Conservation (phyloP, 2,888 invertebrate genomes). For the Caprella mutica region DNA sequence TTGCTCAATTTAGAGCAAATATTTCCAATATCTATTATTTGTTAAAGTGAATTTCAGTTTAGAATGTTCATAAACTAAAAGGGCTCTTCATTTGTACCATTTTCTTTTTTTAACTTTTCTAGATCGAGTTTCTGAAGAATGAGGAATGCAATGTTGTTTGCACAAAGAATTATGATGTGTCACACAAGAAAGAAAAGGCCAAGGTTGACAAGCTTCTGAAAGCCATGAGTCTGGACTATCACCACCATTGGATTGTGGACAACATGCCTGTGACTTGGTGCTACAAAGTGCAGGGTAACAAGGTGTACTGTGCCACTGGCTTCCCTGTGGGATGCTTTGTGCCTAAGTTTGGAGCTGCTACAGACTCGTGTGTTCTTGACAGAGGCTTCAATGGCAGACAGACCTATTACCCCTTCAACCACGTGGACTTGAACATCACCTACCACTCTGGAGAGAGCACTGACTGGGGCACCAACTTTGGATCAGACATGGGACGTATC, state of each 20-base stretch:
- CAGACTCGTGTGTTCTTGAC: constrained; percentile 44
- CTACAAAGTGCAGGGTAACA: constrained; percentile 46
- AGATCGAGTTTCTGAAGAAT: constrained; percentile 50
- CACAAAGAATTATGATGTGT: constrained; percentile 57
- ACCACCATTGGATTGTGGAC: constrained; percentile 97
- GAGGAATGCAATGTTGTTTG: constrained; percentile 46
- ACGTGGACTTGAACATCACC: constrained; percentile 82
- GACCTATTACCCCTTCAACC: constrained; percentile 88
- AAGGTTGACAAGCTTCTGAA: constrained; percentile 72
- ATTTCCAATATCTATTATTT: background rate
- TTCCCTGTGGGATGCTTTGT: constrained; percentile 96
- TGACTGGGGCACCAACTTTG: constrained; percentile 58
- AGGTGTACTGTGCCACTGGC: constrained; percentile 72
- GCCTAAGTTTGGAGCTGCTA: constrained; percentile 47
- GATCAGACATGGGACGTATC: constrained; percentile 69
- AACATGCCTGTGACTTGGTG: constrained; percentile 99
- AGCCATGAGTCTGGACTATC: constrained; percentile 89
- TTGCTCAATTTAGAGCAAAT: background rate
- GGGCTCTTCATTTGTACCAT: constrained; percentile 18
- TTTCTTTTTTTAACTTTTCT: constrained; percentile 54
- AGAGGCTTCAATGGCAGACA: constrained; percentile 49
- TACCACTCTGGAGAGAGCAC: constrained; percentile 82
- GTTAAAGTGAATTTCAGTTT: constrained; percentile 1
- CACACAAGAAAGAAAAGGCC: constrained; percentile 46
- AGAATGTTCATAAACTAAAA: background rate